These are phyloP conservation scores for Tringa solitaria DNA, from an alignment of 2,113 vertebrate species.

Conservation along the genomic window DNA sequence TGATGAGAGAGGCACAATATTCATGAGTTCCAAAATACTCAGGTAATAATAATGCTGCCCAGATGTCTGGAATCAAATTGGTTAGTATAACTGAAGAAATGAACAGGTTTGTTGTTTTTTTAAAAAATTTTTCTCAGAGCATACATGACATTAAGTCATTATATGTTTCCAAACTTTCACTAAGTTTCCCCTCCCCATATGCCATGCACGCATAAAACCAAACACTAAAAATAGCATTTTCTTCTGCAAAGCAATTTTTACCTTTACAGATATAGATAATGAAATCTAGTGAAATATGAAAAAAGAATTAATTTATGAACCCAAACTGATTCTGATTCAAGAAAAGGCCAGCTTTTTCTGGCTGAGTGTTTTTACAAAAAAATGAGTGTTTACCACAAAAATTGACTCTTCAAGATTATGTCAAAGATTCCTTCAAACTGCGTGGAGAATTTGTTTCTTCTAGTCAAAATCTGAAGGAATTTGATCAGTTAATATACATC, in stretches of 20 bases:
- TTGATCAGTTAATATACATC: not conserved
- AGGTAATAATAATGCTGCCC: not conserved
- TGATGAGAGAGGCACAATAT: not conserved
- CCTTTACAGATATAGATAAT: not conserved
- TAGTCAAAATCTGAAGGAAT: not conserved
- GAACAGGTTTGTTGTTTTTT: not conserved
- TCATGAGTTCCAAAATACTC: not conserved
- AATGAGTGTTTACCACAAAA: not conserved
- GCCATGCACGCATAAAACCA: not conserved
- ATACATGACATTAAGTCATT: not conserved
- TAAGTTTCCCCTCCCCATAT: not conserved
- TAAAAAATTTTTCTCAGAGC: not conserved
- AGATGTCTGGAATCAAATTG: not conserved
- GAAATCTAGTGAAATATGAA: not conserved
- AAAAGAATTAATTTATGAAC: not conserved
- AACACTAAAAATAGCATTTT: not conserved
- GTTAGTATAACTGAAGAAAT: conserved; percentile 4
- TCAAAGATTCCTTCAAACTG: not conserved
- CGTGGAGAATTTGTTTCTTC: not conserved
- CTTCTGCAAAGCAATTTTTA: not conserved
- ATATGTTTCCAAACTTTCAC: not conserved
- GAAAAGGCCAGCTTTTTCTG: not conserved
- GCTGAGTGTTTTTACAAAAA: not conserved
- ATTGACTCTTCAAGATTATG: not conserved
- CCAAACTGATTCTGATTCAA: not conserved